Evolutionary conservation across 2,888 invertebrate species (phyloP), one percentile per base, ranked within the genome.

Genomic region (Antheraea assamensis): DNA sequence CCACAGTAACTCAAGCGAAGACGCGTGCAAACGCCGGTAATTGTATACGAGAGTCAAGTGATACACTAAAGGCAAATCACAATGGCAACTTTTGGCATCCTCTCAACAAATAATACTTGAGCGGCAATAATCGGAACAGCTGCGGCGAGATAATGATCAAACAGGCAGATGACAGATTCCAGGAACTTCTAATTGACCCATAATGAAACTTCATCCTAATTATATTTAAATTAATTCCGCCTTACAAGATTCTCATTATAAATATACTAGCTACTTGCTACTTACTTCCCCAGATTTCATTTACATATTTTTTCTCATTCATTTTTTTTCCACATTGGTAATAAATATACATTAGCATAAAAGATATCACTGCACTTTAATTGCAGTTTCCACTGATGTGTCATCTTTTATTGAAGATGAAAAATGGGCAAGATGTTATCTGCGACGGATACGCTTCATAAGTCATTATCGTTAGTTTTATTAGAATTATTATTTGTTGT

Each of bases 71-170:
- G 15, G 17, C 61, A 64, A 64, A 64, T 30, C 30, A 19, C 30
- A 8, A 64, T 64, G 61, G 17, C 17, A 64, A 17, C 61, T 64
- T 64, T 64, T 82, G 78, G 80, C 79, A 71, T 47, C 68, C 55
- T 75, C 72, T 78, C 77, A 78, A 82, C 79, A 79, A 82, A 78
- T 75, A 72, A 74, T 64, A 74, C 66, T 76, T 72, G 78, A 75
- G 75, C 71, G 77, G 73, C 73, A 55, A 61, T 75, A 76, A 74
- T 49, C 27, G 70, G 55, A 78, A 82, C 81, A 77, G 75, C 77
- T 77, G 77, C 71, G 74, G 70, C 71, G 61, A 76, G 79, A 80
- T 82, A 82, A 76, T 68, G 42, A 80, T 78, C 77, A 35, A 47
- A 64, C 55, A 73, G 74, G 49, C 75, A 70, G 76, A 64, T 75